Evolutionary conservation across 2,797 vertebrate genomes (phyloP).

Genomic region (Cossypha dichroa): DNA sequence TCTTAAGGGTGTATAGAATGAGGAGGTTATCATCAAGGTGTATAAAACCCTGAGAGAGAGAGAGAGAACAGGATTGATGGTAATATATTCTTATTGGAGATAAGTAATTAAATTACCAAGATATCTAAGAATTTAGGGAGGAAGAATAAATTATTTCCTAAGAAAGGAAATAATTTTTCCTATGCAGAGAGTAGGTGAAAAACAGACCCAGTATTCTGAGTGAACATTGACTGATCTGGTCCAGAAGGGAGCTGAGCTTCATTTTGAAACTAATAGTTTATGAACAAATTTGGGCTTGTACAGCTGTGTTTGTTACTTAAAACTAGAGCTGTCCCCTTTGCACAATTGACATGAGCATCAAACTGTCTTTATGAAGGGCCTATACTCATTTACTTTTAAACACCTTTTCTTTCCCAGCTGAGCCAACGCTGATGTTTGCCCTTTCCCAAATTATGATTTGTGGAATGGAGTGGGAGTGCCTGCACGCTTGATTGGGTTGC

Average conservation of each 20-base stretch:
- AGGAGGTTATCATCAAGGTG: background rate
- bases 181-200: background rate
- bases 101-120: conserved; percentile 19
- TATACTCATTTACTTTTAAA: background rate
- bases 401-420: background rate
- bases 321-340: background rate
- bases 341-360: background rate
- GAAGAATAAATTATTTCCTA: background rate
- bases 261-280: background rate
- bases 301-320: background rate
- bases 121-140: background rate
- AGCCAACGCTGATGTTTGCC: background rate
- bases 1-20: background rate
- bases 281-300: background rate
- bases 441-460: background rate
- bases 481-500: background rate
- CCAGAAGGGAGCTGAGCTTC: background rate
- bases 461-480: background rate
- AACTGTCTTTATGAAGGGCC: background rate
- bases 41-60: background rate
- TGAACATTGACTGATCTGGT: background rate
- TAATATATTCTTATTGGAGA: background rate
- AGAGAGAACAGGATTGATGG: background rate
- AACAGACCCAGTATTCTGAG: background rate
- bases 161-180: background rate